Base-by-base conservation (phyloP, 35 echinoderm and acorn worm genomes). In the Lytechinus pictus region DNA sequence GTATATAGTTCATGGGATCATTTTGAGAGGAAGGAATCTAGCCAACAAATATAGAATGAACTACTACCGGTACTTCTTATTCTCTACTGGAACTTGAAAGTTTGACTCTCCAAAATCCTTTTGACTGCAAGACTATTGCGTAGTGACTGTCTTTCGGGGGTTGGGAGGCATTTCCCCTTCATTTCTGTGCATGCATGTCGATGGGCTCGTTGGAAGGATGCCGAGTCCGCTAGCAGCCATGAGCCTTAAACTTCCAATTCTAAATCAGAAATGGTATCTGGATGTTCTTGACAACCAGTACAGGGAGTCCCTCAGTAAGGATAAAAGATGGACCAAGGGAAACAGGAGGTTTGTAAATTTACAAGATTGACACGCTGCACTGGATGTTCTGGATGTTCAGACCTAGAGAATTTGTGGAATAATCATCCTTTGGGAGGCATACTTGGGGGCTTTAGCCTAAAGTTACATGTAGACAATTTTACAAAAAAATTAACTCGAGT, bases 281-380 rank as follows among this genome's bases (percentile, higher is more conserved):
- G 96, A 96, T 55, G 96, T 90, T 52, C 86, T 96, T 16, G 96
- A 96, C 27, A 29, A 27, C 16, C 96, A 96, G 86, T 96, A 96
- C 55, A 87, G 94, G 94, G 54, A 96, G 54, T 86, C 96, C 9
- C 86, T 96, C 27, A 29, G 54, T 28, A 94, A 93, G 27, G 94
- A 96, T 54, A 94, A 86, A 52, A 79, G 86, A 56, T 87, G 86
- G 60, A 86, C n/a, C 21, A 96, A 89, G 52, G 86, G 86, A 95
- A 52, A 55, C 16, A 89, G 89, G 33, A 96, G 96, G 96, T 96
- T 87, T 53, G 96, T 89, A 28, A 44, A n/a, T n/a, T n/a, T 44
- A 44, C 33, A 44, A 44, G 33, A 44, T 44, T 44, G 0, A 44
- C 33, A 44, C 33, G 33, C 33, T 44, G 33, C 33, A 44, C 33